Conservation (phyloP, 1,140 invertebrate genomes). For the Homalodisca vitripennis region DNA sequence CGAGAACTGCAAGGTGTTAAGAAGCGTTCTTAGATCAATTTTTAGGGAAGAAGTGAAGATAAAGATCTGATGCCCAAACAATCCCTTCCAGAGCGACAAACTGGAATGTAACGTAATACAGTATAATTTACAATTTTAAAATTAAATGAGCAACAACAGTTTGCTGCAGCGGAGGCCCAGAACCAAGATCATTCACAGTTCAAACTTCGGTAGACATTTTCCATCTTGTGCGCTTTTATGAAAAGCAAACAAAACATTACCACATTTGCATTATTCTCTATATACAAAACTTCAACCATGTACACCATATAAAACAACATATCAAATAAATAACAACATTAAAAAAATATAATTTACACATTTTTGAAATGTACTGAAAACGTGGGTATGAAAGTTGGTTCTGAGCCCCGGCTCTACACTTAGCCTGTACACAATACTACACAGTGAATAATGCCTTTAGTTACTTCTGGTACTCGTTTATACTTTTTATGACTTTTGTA, state of each 20-base stretch:
- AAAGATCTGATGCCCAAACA: constrained; percentile 36
- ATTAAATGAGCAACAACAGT: constrained; percentile 31
- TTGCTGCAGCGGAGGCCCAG: constrained; percentile 20
- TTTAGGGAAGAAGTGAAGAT: not conserved
- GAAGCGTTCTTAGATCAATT: not conserved
- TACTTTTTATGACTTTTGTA: constrained; percentile 28
- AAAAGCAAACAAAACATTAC: constrained; percentile 18
- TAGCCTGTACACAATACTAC: constrained; percentile 28
- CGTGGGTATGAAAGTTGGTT: constrained; percentile 13
- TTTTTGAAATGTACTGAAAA: constrained; percentile 10
- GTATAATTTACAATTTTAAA: constrained; percentile 26
- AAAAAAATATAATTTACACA: constrained; percentile 16
- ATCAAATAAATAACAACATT: not conserved
- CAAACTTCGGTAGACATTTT: not conserved
- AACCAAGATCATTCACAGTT: constrained; percentile 25
- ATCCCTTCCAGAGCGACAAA: constrained; percentile 35
- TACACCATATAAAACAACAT: not conserved
- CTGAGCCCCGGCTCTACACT: constrained; percentile 2
- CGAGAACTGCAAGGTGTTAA: constrained; percentile 19
- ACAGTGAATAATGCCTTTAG: constrained; percentile 28
- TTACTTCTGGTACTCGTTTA: constrained; percentile 13
- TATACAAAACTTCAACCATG: constrained; percentile 1
- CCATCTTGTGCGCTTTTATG: constrained; percentile 4
- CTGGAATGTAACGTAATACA: constrained; percentile 32
- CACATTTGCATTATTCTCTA: not conserved